These are phyloP conservation scores for Quadriops clusia DNA, from an alignment of 2,888 invertebrate genomes.

Conservation along the genomic window DNA sequence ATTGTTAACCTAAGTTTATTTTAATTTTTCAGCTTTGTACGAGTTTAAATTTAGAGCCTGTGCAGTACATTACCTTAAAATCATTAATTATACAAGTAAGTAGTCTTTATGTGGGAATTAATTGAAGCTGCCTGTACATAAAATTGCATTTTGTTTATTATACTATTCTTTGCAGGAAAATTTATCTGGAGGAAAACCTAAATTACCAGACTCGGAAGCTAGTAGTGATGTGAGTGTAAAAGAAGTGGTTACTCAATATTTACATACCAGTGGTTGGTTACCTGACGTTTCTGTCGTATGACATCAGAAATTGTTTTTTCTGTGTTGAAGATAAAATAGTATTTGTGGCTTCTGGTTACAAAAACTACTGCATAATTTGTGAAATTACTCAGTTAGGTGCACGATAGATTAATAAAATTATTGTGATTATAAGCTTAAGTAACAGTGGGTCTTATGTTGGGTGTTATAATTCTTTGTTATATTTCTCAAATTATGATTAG, in stretches of 20 bases:
- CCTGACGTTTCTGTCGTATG: constrained; percentile 25
- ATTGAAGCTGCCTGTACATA: neutral
- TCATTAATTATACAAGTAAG: constrained; percentile 62
- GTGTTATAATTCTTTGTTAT: no score
- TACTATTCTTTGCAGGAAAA: constrained; percentile 26
- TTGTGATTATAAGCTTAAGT: no score
- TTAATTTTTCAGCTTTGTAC: constrained; percentile 53
- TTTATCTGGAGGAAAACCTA: constrained; percentile 24
- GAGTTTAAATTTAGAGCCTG: constrained; percentile 67
- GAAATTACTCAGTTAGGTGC: no score
- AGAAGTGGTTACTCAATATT: constrained; percentile 30
- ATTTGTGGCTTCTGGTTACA: no score
- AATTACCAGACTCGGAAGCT: constrained; percentile 18
- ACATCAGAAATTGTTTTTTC: no score
- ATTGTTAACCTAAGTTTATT: constrained; percentile 1
- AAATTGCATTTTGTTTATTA: constrained; percentile 4
- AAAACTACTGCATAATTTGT: no score
- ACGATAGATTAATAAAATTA: no score
- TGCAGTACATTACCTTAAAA: constrained; percentile 82
- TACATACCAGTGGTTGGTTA: constrained; percentile 30
- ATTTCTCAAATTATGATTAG: no score
- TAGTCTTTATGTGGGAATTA: constrained; percentile 9
- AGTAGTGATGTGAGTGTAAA: constrained; percentile 24
- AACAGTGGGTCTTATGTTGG: no score
- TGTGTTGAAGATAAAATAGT: no score